Percentiles rank a stretch among this genome's conserved stretches.
Evolutionary conservation across 2,797 vertebrate species (phyloP).

Genomic region (Uromys caudimaculatus): DNA sequence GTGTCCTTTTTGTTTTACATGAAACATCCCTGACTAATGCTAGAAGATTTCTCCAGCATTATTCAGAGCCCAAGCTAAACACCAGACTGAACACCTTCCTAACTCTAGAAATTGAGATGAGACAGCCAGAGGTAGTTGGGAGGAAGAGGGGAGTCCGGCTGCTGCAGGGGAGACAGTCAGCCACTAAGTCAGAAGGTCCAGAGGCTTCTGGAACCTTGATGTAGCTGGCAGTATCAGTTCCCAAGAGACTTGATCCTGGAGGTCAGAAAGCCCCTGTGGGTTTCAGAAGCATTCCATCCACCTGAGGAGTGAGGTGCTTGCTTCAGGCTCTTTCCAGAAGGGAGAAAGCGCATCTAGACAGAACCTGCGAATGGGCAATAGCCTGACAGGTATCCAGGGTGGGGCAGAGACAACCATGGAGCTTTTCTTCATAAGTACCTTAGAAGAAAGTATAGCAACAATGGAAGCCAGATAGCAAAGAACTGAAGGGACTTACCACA

Average conservation of each 20-base stretch:
- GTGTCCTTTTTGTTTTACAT: slow-evolving; percentile 35
- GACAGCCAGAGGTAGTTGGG: background rate
- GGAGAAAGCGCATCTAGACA: background rate
- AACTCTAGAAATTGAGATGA: background rate
- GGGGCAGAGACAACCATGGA: background rate
- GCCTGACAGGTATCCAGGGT: background rate
- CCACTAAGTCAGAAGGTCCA: background rate
- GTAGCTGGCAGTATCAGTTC: background rate
- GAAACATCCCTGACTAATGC: slow-evolving; percentile 17
- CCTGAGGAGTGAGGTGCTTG: background rate
- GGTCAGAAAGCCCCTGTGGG: background rate
- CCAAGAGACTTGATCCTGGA: background rate
- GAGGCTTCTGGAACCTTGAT: background rate
- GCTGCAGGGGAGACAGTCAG: background rate
- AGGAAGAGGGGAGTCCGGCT: background rate
- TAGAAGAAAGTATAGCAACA: slow-evolving; percentile 15
- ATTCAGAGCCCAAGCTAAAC: background rate
- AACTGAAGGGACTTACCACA: slow-evolving; percentile 19
- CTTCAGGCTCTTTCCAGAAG: background rate
- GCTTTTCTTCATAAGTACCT: background rate
- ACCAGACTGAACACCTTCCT: background rate
- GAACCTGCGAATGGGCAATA: background rate
- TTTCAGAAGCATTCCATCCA: slow-evolving; percentile 17
- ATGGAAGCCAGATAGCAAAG: background rate
- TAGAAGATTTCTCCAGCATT: background rate